Percentiles rank a stretch among this genome's conserved stretches.
Evolutionary conservation across 2,888 invertebrate species (phyloP).

Genomic region (Clistopyga incitator): DNA sequence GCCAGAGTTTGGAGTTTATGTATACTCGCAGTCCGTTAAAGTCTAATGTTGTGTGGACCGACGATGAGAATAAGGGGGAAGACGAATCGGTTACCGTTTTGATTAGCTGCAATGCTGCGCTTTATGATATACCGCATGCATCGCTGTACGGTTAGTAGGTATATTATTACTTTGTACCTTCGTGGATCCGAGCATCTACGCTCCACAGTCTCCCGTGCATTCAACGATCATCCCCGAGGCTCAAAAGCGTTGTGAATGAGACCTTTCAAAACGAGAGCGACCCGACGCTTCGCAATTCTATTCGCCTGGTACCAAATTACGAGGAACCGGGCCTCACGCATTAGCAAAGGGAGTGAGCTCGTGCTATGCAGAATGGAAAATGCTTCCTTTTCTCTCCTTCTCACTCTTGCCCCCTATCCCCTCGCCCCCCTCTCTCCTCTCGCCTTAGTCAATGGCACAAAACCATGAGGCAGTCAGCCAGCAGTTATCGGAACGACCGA

Average conservation of each 20-base stretch:
- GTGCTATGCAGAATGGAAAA: conserved; percentile 55
- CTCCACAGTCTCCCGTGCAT: conserved; percentile 58
- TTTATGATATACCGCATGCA: conserved; percentile 39
- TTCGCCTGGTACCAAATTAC: conserved; percentile 54
- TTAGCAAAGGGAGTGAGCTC: conserved; percentile 57
- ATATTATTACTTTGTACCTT: conserved; percentile 60
- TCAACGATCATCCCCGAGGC: conserved; percentile 62
- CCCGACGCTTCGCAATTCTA: conserved; percentile 58
- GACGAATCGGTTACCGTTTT: conserved; percentile 63
- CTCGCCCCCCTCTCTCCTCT: conserved; percentile 10
- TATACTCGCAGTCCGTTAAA: conserved; percentile 40
- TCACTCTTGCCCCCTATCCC: conserved; percentile 15
- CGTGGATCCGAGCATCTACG: conserved; percentile 55
- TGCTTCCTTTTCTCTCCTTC: conserved; percentile 33
- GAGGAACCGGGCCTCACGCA: conserved; percentile 56
- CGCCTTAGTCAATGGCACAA: conserved; percentile 39
- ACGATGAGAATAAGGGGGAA: conserved; percentile 21
- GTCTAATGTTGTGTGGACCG: not conserved
- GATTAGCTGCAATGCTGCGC: conserved; percentile 55
- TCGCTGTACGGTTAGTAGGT: conserved; percentile 31
- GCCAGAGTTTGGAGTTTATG: conserved; percentile 41
- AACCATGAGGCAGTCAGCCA: conserved; percentile 47
- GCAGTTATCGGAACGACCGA: conserved; percentile 41
- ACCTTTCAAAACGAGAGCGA: conserved; percentile 64
- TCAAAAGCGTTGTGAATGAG: conserved; percentile 64